Percentiles rank a stretch among this genome's conserved stretches.
Conservation (phyloP, 2,797 vertebrate species). For the Aplochiton taeniatus region DNA sequence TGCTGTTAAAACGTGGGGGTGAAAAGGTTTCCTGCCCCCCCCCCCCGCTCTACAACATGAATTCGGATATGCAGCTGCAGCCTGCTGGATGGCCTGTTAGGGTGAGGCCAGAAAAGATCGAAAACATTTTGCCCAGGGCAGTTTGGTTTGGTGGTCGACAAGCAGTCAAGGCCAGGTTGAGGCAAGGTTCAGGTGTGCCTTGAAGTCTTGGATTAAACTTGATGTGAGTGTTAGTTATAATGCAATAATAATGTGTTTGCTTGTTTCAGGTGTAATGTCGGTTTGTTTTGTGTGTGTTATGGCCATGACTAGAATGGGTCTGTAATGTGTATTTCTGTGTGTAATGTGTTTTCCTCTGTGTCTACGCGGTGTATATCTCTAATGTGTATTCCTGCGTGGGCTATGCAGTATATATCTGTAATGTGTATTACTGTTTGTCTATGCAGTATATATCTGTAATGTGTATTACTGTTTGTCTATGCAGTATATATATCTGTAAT, state of each 20-base stretch:
- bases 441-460: too few species aligned
- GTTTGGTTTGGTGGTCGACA: conserved; percentile 21
- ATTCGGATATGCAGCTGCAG: conserved; percentile 44
- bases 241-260: neutral
- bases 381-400: too few species aligned
- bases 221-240: neutral
- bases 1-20: conserved; percentile 51
- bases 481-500: too few species aligned
- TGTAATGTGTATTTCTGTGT: too few species aligned
- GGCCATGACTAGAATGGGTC: too few species aligned
- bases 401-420: too few species aligned
- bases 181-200: conserved; percentile 10
- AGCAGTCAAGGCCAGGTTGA: neutral
- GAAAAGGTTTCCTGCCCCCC: conserved; percentile 56
- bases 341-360: too few species aligned
- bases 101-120: conserved; percentile 8
- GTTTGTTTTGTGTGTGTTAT: too few species aligned
- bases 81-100: conserved; percentile 20
- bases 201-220: neutral
- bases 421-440: too few species aligned
- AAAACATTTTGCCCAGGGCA: conserved; percentile 24
- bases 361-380: too few species aligned
- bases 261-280: too few species aligned
- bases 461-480: too few species aligned
- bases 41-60: conserved; percentile 54